phyloP scores from a whole-genome alignment of 1,140 invertebrate genomes.

The Drosophila melanogaster region DNA sequence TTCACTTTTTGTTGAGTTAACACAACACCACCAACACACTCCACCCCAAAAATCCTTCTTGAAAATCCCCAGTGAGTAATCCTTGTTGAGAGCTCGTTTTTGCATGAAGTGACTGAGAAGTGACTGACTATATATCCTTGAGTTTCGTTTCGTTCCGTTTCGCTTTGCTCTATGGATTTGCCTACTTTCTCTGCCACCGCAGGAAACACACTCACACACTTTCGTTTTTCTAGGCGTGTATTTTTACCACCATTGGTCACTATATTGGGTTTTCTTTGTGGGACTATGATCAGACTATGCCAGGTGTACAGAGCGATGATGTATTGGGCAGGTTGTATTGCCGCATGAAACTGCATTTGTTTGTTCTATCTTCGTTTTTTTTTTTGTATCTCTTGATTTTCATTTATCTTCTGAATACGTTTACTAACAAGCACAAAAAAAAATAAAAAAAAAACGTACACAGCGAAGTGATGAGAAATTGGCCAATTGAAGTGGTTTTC shows the following conservation, averaged over 20 bases:
- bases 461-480: constrained; percentile 20
- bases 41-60: constrained; percentile 6
- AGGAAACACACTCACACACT: constrained; percentile 40
- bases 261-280: constrained; percentile 90
- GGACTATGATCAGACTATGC: constrained; percentile 94
- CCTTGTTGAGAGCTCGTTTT: constrained; percentile 25
- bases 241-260: constrained; percentile 90
- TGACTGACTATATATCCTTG: background rate
- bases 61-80: constrained; percentile 24
- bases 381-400: constrained; percentile 1
- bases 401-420: constrained; percentile 23
- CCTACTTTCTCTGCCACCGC: constrained; percentile 9
- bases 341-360: constrained; percentile 60
- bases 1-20: constrained; percentile 16
- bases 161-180: constrained; percentile 16
- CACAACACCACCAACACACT: background rate
- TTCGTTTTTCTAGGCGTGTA: constrained; percentile 88
- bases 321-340: constrained; percentile 90
- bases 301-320: constrained; percentile 91
- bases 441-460: background rate
- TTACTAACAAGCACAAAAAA: constrained; percentile 37
- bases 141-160: constrained; percentile 5
- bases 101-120: constrained; percentile 11
- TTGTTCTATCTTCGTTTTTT: constrained; percentile 20
- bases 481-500: background rate